A percentile compares a stretch with the other conserved stretches of the same genome.
These are phyloP conservation scores for Cromileptes altivelis DNA, from an alignment of 2,113 vertebrate species.

Conservation along the genomic window DNA sequence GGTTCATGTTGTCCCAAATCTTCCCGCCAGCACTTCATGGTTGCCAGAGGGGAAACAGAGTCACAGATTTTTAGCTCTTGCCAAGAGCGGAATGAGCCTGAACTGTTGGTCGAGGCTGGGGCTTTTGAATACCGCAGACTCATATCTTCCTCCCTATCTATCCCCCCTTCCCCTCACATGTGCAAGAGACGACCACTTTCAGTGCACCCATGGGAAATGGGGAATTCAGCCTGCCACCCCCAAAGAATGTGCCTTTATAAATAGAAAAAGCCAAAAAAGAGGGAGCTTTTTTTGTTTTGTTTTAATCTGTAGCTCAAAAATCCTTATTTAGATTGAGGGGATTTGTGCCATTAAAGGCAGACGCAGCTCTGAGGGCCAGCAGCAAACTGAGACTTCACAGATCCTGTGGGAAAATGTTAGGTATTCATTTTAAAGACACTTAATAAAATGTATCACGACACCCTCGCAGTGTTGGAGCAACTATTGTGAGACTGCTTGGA, in stretches of 20 bases:
- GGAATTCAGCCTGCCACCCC: slow-evolving; percentile 79
- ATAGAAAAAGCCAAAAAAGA: slow-evolving; percentile 54
- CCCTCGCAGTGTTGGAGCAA: slow-evolving; percentile 20
- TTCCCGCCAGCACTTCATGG: slow-evolving; percentile 65
- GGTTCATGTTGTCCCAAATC: slow-evolving; percentile 72
- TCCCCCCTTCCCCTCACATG: slow-evolving; percentile 56
- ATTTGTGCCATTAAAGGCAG: slow-evolving; percentile 36
- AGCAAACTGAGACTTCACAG: slow-evolving; percentile 51
- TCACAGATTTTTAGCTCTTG: slow-evolving; percentile 66
- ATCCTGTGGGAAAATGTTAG: slow-evolving; percentile 46
- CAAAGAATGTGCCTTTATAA: slow-evolving; percentile 76
- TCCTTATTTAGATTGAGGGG: slow-evolving; percentile 71
- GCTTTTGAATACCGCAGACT: slow-evolving; percentile 68
- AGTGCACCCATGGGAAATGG: slow-evolving; percentile 77
- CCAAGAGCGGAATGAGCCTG: slow-evolving; percentile 71
- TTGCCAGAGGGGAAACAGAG: slow-evolving; percentile 73
- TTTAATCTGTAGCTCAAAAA: slow-evolving; percentile 56
- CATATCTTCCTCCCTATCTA: slow-evolving; percentile 70
- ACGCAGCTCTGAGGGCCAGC: slow-evolving; percentile 10
- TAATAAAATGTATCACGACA: slow-evolving; percentile 59
- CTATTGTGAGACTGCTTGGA: slow-evolving; percentile 41
- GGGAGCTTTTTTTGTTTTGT: not conserved
- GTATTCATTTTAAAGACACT: slow-evolving; percentile 41
- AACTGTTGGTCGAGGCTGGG: slow-evolving; percentile 76
- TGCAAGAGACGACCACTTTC: slow-evolving; percentile 78